These are phyloP conservation scores for Brachyrhaphis roseni DNA, from an alignment of 2,797 vertebrate species.

Conservation along the genomic window DNA sequence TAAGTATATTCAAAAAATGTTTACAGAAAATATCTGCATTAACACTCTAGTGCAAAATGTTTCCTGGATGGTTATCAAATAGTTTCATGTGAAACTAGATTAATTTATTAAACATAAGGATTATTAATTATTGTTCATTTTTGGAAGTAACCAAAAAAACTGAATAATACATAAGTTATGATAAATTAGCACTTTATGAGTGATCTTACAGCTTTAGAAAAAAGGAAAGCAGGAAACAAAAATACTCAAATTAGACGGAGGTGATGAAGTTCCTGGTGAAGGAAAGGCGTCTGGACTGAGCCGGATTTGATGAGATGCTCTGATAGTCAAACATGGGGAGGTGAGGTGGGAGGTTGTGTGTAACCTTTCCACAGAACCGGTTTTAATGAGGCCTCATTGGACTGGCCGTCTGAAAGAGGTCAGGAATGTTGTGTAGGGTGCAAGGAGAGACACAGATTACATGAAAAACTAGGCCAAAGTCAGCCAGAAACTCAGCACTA, in stretches of 20 bases:
- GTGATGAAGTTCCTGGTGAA: neutral
- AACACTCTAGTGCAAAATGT: neutral
- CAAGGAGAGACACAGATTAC: slow-evolving; percentile 56
- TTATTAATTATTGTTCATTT: neutral
- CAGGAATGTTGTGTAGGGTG: slow-evolving; percentile 53
- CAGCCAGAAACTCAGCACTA: slow-evolving; percentile 37
- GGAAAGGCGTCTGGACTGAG: neutral
- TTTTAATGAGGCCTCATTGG: slow-evolving; percentile 79
- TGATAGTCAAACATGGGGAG: slow-evolving; percentile 42
- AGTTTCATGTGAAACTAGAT: neutral
- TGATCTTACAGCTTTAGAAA: neutral
- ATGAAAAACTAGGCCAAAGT: slow-evolving; percentile 67
- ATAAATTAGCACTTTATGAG: neutral
- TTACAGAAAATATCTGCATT: neutral
- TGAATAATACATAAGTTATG: neutral
- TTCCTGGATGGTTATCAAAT: neutral
- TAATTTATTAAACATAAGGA: neutral
- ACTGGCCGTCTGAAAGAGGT: slow-evolving; percentile 63
- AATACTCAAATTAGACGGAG: neutral
- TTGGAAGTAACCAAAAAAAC: neutral
- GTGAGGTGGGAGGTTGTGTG: slow-evolving; percentile 29
- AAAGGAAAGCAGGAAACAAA: neutral
- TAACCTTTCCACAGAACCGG: slow-evolving; percentile 42
- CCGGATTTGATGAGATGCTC: slow-evolving; percentile 22
- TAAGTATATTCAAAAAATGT: neutral